These are phyloP conservation scores for Antidorcas marsupialis DNA, from an alignment of 2,113 vertebrate genomes.

Conservation along the genomic window DNA sequence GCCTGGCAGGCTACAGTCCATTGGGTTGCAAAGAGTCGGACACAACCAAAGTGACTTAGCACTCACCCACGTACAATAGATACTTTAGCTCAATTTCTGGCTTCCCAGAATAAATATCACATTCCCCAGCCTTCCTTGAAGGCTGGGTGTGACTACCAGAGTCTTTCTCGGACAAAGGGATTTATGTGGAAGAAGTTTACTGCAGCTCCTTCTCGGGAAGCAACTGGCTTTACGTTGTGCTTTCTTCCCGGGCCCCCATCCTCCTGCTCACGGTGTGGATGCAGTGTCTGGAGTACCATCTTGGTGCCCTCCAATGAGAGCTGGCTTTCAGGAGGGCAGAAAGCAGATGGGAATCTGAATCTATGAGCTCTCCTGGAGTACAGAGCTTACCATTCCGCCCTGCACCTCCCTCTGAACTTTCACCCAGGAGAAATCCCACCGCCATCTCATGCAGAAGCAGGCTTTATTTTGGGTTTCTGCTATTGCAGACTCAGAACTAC, in stretches of 20 bases:
- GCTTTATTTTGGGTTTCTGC: background rate
- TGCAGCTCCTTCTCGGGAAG: background rate
- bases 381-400: background rate
- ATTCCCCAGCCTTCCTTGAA: background rate
- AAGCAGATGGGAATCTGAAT: background rate
- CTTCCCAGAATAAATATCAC: background rate
- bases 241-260: background rate
- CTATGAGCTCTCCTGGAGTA: background rate
- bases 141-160: background rate
- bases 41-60: background rate
- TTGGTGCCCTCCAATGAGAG: background rate
- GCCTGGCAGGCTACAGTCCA: background rate
- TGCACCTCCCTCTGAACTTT: background rate
- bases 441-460: background rate
- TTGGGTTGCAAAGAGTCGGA: background rate
- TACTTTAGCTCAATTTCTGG: background rate
- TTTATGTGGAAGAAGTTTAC: background rate
- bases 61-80: background rate
- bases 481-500: background rate
- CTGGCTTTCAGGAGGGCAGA: background rate
- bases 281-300: rapidly evolving
- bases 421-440: background rate
- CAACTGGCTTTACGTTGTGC: background rate
- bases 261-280: rapidly evolving
- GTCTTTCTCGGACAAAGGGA: background rate